phyloP scores from a whole-genome alignment of 2,888 invertebrate species.

The Idaea straminata region DNA sequence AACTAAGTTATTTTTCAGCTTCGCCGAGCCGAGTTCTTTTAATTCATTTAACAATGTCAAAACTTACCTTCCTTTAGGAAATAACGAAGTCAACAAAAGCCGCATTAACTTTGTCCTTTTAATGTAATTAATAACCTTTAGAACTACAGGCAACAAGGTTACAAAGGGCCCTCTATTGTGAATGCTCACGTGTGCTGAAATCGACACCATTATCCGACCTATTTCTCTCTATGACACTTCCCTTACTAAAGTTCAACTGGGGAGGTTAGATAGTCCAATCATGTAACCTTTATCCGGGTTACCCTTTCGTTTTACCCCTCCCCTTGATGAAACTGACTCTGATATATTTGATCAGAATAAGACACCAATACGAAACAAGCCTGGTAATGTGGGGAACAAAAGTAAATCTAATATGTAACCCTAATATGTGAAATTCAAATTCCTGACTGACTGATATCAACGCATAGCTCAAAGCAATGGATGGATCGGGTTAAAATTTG shows the following conservation, averaged over 20 bases:
- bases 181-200: not conserved
- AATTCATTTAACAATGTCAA: not conserved
- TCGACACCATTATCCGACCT: not conserved
- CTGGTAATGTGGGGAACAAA: too few relatives aligned
- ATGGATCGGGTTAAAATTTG: too few relatives aligned
- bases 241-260: not conserved
- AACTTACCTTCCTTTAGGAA: not conserved
- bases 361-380: too few relatives aligned
- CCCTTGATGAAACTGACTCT: not conserved
- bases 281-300: not conserved
- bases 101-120: conserved; percentile 1
- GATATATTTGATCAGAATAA: not conserved
- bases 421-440: too few relatives aligned
- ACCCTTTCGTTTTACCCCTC: not conserved
- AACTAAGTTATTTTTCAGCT: too few relatives aligned
- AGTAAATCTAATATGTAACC: too few relatives aligned
- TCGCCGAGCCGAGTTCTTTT: too few relatives aligned
- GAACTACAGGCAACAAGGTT: not conserved
- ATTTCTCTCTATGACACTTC: not conserved
- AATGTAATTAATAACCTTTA: conserved; percentile 1
- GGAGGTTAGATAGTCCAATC: not conserved
- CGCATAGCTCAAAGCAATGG: too few relatives aligned
- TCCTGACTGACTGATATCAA: too few relatives aligned
- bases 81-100: not conserved
- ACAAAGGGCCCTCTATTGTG: not conserved